Percentiles rank a stretch among this genome's conserved stretches.
Evolutionary conservation across 2,797 vertebrate genomes (phyloP).

Genomic region (Helicolenus hilgendorfi): DNA sequence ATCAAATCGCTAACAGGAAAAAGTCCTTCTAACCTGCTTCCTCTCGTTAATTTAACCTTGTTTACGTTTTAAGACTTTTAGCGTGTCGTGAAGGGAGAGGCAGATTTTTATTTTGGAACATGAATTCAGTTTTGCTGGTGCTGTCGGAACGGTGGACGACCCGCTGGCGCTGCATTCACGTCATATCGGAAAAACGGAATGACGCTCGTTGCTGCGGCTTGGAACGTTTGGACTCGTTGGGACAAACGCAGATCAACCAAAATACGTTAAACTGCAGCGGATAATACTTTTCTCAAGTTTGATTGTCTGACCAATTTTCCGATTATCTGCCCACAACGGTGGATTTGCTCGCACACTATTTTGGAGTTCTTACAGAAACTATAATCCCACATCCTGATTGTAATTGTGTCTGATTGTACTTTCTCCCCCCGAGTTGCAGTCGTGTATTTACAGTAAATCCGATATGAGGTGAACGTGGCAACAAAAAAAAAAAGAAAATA

Average conservation of each 20-base stretch:
- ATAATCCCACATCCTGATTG: conserved; percentile 2
- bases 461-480: conserved; percentile 43
- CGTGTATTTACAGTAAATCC: conserved; percentile 38
- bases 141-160: conserved; percentile 30
- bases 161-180: conserved; percentile 13
- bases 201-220: not conserved
- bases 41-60: not conserved
- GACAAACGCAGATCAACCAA: not conserved
- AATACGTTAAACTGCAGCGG: not conserved
- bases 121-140: conserved; percentile 53
- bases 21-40: not conserved
- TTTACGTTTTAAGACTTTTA: not conserved
- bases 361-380: not conserved
- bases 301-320: conserved; percentile 11
- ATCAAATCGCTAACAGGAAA: not conserved
- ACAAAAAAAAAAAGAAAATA: conserved; percentile 35
- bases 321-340: not conserved
- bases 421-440: not conserved
- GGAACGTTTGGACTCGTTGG: not conserved
- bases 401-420: not conserved
- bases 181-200: conserved; percentile 46
- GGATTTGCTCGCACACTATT: not conserved
- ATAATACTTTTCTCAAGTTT: not conserved
- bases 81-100: not conserved
- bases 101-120: not conserved